Evolutionary conservation across 2,797 vertebrate species (phyloP), one percentile per base, ranked within the genome.

Genomic region (Zalophus californianus): DNA sequence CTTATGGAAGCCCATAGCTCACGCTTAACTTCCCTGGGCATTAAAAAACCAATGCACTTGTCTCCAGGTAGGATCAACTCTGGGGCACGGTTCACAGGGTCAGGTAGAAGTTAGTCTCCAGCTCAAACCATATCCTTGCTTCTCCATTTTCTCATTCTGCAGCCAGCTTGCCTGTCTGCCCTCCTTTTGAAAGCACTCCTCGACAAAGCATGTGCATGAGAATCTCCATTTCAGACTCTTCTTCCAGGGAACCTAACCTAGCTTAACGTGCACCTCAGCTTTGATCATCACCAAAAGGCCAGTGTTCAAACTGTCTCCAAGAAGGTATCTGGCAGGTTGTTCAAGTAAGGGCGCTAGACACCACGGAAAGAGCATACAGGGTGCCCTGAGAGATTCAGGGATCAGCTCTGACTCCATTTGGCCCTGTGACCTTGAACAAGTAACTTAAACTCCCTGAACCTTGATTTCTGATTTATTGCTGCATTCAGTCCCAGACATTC

Each of bases 161-260:
- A 29, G 16, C 25, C 54, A 27, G 9, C 58, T 20, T 20, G 1
- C 50, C 48, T 70, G 35, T n/a, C 62, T 80, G 32, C 38, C 50
- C 62, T 73, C 8, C 35, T 25, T 13, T 35, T n/a, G 75, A 75
- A 29, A 2, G 18, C 12, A 16, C 12, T 0, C 27, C 54, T 38
- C 7, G 0, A 15, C 38, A 62, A 77, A 32, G 29, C 23, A 21
- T 7, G 10, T 21, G 10, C 3, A 0, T 11, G 4, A 25, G 86
- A 72, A 11, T 56, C 84, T 66, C 25, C 35, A 11, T 18, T n/a
- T 41, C 38, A 41, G 56, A 7, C 54, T 80, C 23, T 32, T 25
- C 35, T 73, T 78, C 66, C 44, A 27, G n/a, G 16, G 16, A 70
- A 48, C 56, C 32, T 12, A 9, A 15, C 35, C 35, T 4, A 10